Conservation (phyloP, 2,888 invertebrate species). For the Perizoma affinitatum region DNA sequence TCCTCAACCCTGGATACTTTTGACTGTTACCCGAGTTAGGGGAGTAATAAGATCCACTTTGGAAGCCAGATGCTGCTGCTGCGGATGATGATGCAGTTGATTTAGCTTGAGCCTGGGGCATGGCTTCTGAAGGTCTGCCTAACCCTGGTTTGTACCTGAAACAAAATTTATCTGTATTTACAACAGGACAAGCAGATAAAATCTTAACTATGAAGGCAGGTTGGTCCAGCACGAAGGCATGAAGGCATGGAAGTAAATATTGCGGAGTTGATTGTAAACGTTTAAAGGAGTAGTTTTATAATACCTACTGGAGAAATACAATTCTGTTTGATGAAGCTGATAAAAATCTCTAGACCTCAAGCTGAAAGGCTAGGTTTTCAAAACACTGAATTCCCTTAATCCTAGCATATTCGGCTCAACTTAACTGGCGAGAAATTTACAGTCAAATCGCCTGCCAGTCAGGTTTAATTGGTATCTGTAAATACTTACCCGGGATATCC, state of each 20-base stretch:
- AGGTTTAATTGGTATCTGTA: not conserved
- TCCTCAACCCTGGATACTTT: not conserved
- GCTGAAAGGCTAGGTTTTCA: too few relatives aligned
- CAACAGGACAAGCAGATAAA: not conserved
- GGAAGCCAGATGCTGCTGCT: not conserved
- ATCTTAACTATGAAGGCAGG: too few relatives aligned
- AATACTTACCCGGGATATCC: constrained; percentile 9
- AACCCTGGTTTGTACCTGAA: constrained; percentile 4
- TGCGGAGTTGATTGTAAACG: too few relatives aligned
- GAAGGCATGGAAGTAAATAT: too few relatives aligned
- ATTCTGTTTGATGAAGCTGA: too few relatives aligned
- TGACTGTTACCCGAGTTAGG: constrained; percentile 3
- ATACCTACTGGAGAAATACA: too few relatives aligned
- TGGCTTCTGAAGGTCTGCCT: not conserved
- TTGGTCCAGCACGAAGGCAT: too few relatives aligned
- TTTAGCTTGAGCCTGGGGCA: constrained; percentile 6
- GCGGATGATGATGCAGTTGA: constrained; percentile 9
- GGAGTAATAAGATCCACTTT: constrained; percentile 4
- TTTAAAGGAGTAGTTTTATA: too few relatives aligned
- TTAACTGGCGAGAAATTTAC: too few relatives aligned
- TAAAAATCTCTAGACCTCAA: too few relatives aligned
- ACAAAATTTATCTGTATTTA: not conserved
- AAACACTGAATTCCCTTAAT: too few relatives aligned
- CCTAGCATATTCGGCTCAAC: too few relatives aligned
- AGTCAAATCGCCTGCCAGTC: not conserved